Evolutionary conservation across 2,888 invertebrate genomes (phyloP), one percentile per base, ranked within the genome.

Genomic region (Chymomyza caudatula): DNA sequence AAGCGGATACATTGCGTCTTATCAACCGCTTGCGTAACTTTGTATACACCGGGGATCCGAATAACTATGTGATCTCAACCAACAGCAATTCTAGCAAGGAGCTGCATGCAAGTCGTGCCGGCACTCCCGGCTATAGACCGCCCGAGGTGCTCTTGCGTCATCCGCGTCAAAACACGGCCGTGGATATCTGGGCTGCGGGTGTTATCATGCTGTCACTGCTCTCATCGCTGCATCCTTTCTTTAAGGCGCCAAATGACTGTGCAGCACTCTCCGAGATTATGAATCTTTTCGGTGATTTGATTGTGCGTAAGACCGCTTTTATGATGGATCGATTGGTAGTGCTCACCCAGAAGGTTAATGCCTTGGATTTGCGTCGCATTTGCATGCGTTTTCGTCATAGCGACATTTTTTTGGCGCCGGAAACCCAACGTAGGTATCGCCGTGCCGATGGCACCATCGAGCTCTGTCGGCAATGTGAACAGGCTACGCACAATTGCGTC

Each of bases 121-220:
- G 97, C 73, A 97, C 97, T 47, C 96, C 96, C 56, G 97, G 97
- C 15, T 97, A 95, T 90, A 92, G 97, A 23, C 95, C 97, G 61
- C 97, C 97, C 0, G 97, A 96, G 91, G 95, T 96, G 75, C 90
- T 96, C 73, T 91, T 97, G 44, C 96, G 96, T 89, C 93, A 93
- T 89, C 92, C 93, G 4, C 91, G 93, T 59, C 97, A 97, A 91
- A 94, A 94, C 37, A 94, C 95, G 78, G 95, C 95, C 68, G 95
- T 97, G 73, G 97, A 97, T 91, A 92, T 96, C 84, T 97, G 97
- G 97, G 96, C 97, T 59, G 93, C 94, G 49, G 97, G 97, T 60
- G 94, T 97, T 55, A 96, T 97, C 79, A 92, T 97, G 88, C 91
- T 96, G 2, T 94, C 94, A 51, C 92, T 96, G 76, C 91, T 97